Evolutionary conservation across 2,888 invertebrate species (phyloP), one percentile per base, ranked within the genome.

Genomic region (Tetropium fuscum): DNA sequence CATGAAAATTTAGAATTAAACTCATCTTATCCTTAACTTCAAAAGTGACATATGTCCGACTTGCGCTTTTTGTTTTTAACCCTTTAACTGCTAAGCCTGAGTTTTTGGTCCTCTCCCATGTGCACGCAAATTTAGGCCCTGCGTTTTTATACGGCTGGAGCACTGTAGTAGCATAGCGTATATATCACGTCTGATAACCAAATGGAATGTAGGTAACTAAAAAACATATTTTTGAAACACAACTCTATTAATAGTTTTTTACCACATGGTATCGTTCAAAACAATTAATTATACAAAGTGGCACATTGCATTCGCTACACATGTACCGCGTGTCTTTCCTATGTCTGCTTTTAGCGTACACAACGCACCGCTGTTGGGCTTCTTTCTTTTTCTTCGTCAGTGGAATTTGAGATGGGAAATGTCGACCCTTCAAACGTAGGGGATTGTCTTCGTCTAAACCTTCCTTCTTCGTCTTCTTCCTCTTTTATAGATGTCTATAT

Each of bases 301-400:
- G 34, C 13, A n/a, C 34, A 34, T 34, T 34, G 34, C 34, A 34
- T 34, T 34, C 34, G 34, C 7, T 34, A 34, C 13, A 34, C 34
- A 34, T 34, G 5, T 34, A 34, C 5, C 34, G 34, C n/a, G 34
- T 34, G 34, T 34, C 34, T 11, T 34, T 34, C n/a, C 11, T 34
- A n/a, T 34, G 34, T 15, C 34, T 15, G 5, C 1, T 34, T 11
- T 34, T 34, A 34, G 34, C 34, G 13, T 15, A 34, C 5, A 34
- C 34, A 34, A 34, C 34, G 13, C 34, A 34, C 11, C 34, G 5
- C n/a, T 34, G 10, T 34, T 34, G 34, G 13, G 34, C 34, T 34
- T 34, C 34, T 11, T n/a, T 34, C n/a, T 34, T 34, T n/a, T 34
- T 34, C 34, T 34, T 15, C 11, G 10, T 34, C n/a, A 15, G 34